Conservation (phyloP, 53 echinoderm and acorn worm species). For the Holothuria scabra region DNA sequence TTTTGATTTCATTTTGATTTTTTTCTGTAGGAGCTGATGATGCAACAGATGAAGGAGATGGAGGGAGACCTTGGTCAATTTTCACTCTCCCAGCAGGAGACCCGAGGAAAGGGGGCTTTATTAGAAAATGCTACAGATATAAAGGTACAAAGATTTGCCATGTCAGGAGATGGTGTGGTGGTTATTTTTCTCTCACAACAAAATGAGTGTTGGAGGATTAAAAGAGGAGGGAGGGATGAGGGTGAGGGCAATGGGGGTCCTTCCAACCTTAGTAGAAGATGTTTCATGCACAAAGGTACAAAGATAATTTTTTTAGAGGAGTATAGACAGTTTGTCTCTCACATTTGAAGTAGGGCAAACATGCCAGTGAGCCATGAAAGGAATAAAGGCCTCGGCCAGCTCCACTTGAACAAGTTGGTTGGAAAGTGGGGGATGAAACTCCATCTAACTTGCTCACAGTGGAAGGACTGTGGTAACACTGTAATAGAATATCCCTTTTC, state of each 20-base stretch:
- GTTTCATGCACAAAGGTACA: constrained; percentile 89
- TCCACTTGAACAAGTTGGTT: too few species aligned
- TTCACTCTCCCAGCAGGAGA: constrained; percentile 88
- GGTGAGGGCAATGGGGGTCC: too few species aligned
- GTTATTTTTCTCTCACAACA: not conserved
- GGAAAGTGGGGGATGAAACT: too few species aligned
- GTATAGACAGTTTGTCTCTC: too few species aligned
- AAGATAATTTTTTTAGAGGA: too few species aligned
- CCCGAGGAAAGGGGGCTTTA: constrained; percentile 71
- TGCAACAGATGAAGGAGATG: constrained; percentile 66
- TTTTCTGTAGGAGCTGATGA: constrained; percentile 68
- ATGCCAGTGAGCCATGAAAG: too few species aligned
- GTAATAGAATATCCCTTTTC: too few species aligned
- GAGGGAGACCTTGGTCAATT: constrained; percentile 85
- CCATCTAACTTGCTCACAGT: too few species aligned
- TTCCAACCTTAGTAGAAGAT: constrained; percentile 55
- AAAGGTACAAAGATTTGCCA: constrained; percentile 63
- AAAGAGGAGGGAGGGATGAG: too few species aligned
- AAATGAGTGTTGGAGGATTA: constrained; percentile 59
- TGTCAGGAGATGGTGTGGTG: constrained; percentile 6
- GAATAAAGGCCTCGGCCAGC: too few species aligned
- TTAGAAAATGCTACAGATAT: constrained; percentile 95
- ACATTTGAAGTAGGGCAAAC: too few species aligned
- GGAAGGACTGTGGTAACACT: too few species aligned
- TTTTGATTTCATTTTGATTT: not conserved